These are phyloP conservation scores for Plectropomus leopardus DNA, from an alignment of 2,113 vertebrate species.

Conservation along the genomic window DNA sequence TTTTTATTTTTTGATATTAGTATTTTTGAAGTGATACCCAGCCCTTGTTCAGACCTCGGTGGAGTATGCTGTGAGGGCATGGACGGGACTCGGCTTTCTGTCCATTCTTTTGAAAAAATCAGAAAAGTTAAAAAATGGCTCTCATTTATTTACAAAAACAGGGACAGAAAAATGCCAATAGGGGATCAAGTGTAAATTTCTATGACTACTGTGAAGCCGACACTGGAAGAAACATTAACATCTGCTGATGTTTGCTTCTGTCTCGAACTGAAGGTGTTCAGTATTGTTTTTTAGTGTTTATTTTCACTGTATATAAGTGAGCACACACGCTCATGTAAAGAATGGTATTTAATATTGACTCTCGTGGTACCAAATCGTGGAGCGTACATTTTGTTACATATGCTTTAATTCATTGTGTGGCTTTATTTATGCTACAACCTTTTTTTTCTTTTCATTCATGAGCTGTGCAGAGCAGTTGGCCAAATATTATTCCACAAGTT, in stretches of 20 bases:
- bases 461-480: neutral
- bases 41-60: neutral
- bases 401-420: neutral
- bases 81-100: neutral
- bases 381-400: neutral
- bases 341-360: neutral
- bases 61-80: neutral
- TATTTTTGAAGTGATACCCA: no score
- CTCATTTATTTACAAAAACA: neutral
- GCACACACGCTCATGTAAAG: neutral
- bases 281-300: constrained; percentile 33
- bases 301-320: constrained; percentile 26
- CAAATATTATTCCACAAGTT: constrained; percentile 27
- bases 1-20: no score
- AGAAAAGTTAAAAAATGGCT: constrained; percentile 8
- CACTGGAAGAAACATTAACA: constrained; percentile 48
- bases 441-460: constrained; percentile 27
- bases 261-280: constrained; percentile 20
- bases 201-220: constrained; percentile 60
- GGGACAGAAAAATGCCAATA: neutral
- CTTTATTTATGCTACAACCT: neutral
- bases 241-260: constrained; percentile 1
- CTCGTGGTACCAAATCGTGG: constrained; percentile 11
- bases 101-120: neutral
- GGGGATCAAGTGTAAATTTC: constrained; percentile 17